Base-by-base conservation (phyloP, 2,113 vertebrate genomes). In the Gallinago paraguaiae region DNA sequence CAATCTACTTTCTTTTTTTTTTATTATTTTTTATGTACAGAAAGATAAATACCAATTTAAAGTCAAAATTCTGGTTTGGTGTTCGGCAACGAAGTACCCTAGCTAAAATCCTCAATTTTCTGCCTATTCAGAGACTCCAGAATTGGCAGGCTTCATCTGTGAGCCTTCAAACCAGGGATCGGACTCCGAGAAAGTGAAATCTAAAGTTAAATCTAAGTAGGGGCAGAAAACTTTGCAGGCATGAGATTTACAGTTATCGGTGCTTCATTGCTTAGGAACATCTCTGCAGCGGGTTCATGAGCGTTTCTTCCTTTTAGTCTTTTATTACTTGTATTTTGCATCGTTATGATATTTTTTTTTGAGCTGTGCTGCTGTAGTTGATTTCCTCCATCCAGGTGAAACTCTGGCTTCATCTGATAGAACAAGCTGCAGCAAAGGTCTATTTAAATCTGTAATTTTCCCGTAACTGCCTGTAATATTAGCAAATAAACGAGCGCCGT, bases 51-150 rank as follows among this genome's bases (percentile, higher is more conserved):
- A 33, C 30, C 3, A 11, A 10, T 77, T 51, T 59, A 24, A 8
- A 67, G 22, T 45, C 16, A 41, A 39, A 77, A 45, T 53, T 74
- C 91, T 41, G 13, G 28, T 70, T 83, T 86, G 64, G 13, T 83
- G 60, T 91, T 92, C 86, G 64, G 72, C 83, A 81, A 6, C 6
- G 1, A 30, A 72, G 54, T 6, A 9, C 33, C 50, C 10, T 16
- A 70, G 60, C 64, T 89, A 78, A 94, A 92, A 87, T 87, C 77
- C 22, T n/a, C 13, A 0, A 81, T 91, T 94, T 95, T 91, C 59
- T 91, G 76, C 72, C 50, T 67, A 2, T 91, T 77, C 3, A 2
- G 31, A 45, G 22, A 28, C 63, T 83, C 60, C 8, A 24, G 35
- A 93, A 35, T 41, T 88, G 54, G 76, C 74, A 85, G 41, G 31